Evolutionary conservation across 2,113 vertebrate species (phyloP), one percentile per base, ranked within the genome.

Genomic region (Sebastes fasciatus): DNA sequence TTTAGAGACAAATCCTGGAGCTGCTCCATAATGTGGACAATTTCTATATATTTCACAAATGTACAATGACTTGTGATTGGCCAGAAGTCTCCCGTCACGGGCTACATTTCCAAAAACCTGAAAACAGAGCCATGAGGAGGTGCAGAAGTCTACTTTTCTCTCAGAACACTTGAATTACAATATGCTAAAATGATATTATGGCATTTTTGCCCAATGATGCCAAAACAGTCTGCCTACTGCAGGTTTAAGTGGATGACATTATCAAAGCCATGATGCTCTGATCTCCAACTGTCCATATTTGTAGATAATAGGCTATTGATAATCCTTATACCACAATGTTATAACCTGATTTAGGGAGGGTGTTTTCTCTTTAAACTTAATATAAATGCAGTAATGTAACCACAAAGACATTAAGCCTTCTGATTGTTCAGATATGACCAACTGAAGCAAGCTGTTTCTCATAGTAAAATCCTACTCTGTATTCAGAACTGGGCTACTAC

Each of bases 1-100:
- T 12, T 52, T 14, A 54, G 42, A 87, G 10, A 66, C 26, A 57
- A 64, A 80, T 79, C 45, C 19, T n/a, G 23, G 26, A 54, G 43
- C 64, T 75, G 54, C 16, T 72, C 2, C 40, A 52, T 64, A 34
- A 46, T 16, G 21, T 2, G 6, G 66, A 17, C 8, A 62, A 48
- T 60, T 65, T 43, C 1, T 34, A 60, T 7, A 11, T 43, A 11
- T 48, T 49, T 71, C 13, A 58, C 45, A 73, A 73, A 57, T 49
- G 7, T 26, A 26, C 26, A 3, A 34, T 34, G 34, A 34, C 34
- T 34, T 34, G 34, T 34, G 34, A 34, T 34, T 34, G 34, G 34
- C 34, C 34, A 34, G 0, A 34, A 34, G 34, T 34, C 34, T 34
- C 34, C 34, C 3, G 34, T 34, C 34, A 34, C 34, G 3, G 3